Evolutionary conservation across 2,797 vertebrate genomes (phyloP).

Genomic region (Nasua narica): DNA sequence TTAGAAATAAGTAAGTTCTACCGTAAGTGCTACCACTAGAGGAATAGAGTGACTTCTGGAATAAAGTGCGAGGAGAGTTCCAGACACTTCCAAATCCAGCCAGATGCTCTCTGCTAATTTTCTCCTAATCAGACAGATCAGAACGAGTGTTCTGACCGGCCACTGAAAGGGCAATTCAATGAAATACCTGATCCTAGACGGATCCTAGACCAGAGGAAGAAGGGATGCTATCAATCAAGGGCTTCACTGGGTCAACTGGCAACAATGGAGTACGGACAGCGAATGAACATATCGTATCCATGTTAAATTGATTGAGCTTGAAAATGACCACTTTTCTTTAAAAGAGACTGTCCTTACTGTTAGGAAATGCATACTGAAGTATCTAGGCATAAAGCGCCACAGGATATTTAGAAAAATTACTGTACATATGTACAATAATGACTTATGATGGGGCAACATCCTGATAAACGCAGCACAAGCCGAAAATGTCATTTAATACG

Average conservation of each 20-base stretch:
- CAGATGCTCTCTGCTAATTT: neutral
- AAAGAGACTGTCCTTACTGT: neutral
- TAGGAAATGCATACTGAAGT: neutral
- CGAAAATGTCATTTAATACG: neutral
- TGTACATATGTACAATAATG: neutral
- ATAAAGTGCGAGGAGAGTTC: neutral
- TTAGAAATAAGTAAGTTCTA: too few species aligned
- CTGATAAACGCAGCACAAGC: neutral
- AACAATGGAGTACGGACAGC: neutral
- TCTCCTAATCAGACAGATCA: neutral
- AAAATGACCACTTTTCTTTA: neutral
- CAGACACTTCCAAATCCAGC: neutral
- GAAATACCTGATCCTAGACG: neutral
- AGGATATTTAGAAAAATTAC: neutral
- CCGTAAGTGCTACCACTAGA: neutral
- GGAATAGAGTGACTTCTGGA: neutral
- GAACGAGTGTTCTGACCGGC: neutral
- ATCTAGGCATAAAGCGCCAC: neutral
- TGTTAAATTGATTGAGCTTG: neutral
- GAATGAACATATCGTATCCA: neutral
- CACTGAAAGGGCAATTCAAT: neutral
- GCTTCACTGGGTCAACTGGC: neutral
- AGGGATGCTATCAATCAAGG: neutral
- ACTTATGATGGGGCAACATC: neutral
- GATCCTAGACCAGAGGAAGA: neutral